phyloP scores from a whole-genome alignment of 2,797 vertebrate genomes.

The Sternarchorhynchus goeldii region DNA sequence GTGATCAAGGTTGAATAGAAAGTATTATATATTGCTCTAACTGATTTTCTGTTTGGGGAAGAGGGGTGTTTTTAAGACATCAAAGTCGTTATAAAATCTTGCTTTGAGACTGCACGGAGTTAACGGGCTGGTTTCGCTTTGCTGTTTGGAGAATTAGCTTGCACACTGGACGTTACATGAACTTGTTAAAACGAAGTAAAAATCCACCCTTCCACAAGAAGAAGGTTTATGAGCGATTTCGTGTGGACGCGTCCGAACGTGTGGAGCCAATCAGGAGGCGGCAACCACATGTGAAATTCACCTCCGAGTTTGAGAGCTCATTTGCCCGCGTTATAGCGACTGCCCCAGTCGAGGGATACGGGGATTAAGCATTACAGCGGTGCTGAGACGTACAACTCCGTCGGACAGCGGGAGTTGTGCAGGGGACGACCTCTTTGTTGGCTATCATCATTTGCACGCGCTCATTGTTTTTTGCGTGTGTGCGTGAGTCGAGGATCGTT shows the following conservation, averaged over 20 bases:
- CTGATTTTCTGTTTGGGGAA: background rate
- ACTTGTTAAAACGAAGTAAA: constrained; percentile 31
- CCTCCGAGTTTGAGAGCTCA: constrained; percentile 50
- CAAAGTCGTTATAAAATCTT: background rate
- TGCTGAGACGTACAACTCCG: constrained; percentile 10
- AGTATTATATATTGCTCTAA: background rate
- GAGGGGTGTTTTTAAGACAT: background rate
- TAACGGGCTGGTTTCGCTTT: constrained; percentile 4
- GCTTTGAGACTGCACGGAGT: background rate
- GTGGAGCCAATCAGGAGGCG: constrained; percentile 54
- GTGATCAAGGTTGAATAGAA: background rate
- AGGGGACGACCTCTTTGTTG: constrained; percentile 27
- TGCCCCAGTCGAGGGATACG: too few relatives aligned
- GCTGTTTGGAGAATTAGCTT: background rate
- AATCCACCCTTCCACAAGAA: constrained; percentile 19
- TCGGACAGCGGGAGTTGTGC: constrained; percentile 41
- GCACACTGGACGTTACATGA: constrained; percentile 15
- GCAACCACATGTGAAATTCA: constrained; percentile 53
- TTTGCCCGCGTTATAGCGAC: constrained; percentile 38
- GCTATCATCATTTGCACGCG: background rate
- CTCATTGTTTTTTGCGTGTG: constrained; percentile 4
- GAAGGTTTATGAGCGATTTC: constrained; percentile 31
- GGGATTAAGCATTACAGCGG: background rate
- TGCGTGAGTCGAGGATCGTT: constrained; percentile 33
- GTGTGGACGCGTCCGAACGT: constrained; percentile 24